Percentiles rank a stretch among this genome's conserved stretches.
Conservation (phyloP, 2,113 vertebrate genomes). For the Ellobius talpinus region DNA sequence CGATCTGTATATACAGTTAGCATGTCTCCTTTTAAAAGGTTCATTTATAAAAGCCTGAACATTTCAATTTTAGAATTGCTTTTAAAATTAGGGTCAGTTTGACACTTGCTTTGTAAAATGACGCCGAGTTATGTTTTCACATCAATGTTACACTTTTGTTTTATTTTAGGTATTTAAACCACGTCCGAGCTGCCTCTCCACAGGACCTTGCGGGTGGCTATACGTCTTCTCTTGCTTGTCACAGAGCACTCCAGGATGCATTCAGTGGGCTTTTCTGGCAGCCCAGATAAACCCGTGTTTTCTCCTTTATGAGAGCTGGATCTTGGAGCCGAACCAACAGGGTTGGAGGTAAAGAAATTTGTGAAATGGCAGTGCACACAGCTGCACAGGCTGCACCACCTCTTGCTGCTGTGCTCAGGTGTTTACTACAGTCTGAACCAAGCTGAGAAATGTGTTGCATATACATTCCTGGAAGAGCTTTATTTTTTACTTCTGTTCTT, state of each 20-base stretch:
- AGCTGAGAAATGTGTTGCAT: constrained; percentile 72
- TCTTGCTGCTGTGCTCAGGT: constrained; percentile 69
- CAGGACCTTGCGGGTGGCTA: constrained; percentile 98
- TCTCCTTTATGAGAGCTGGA: constrained; percentile 45
- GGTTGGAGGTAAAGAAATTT: constrained; percentile 66
- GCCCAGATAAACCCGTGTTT: constrained; percentile 81
- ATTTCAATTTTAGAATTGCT: constrained; percentile 48
- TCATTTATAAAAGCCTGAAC: constrained; percentile 46
- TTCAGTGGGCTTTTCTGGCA: constrained; percentile 96
- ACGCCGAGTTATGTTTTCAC: background rate
- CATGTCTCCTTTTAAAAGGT: constrained; percentile 57
- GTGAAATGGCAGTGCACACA: constrained; percentile 78
- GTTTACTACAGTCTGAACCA: constrained; percentile 67
- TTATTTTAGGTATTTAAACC: constrained; percentile 94
- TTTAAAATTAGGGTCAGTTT: constrained; percentile 52
- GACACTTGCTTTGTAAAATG: constrained; percentile 52
- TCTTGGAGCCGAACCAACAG: background rate
- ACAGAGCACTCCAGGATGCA: constrained; percentile 96
- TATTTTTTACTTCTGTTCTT: constrained; percentile 81
- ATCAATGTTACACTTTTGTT: constrained; percentile 49
- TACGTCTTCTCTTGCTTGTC: constrained; percentile 94
- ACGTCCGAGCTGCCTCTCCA: constrained; percentile 92
- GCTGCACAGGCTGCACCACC: constrained; percentile 39
- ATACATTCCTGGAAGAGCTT: constrained; percentile 80
- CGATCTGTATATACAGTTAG: background rate